Evolutionary conservation across 2,113 vertebrate genomes (phyloP).

Genomic region (Eolophus roseicapilla): DNA sequence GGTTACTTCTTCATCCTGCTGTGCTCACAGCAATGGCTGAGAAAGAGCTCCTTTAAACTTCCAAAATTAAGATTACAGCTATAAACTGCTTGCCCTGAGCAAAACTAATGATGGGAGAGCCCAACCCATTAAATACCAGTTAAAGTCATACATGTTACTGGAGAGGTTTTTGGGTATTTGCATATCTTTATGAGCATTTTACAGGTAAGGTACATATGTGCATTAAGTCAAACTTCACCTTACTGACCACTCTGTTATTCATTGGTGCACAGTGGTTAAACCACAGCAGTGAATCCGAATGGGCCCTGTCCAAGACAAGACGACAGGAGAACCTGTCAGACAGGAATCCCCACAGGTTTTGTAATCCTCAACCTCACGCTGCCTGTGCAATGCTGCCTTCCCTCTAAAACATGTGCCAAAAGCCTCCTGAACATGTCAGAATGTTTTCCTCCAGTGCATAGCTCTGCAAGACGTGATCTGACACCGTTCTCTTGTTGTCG

Average conservation of each 20-base stretch:
- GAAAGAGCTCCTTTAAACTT: too few relatives aligned
- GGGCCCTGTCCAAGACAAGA: not conserved
- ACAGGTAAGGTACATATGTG: fast-evolving
- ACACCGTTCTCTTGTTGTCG: not conserved
- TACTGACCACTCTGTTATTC: not conserved
- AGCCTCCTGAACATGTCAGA: not conserved
- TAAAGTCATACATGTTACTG: not conserved
- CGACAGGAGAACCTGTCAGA: not conserved
- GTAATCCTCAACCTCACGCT: not conserved
- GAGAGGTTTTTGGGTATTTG: not conserved
- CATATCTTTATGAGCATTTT: not conserved
- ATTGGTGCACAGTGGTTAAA: not conserved
- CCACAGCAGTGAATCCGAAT: not conserved
- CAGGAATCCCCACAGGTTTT: not conserved
- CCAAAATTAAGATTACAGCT: not conserved
- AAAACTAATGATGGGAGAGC: not conserved
- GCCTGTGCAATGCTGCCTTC: not conserved
- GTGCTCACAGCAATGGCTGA: not conserved
- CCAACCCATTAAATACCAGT: not conserved
- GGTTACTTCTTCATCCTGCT: not conserved
- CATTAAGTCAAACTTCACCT: not conserved
- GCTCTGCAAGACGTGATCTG: not conserved
- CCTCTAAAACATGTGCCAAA: not conserved
- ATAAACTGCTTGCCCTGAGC: not conserved
- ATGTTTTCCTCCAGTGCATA: not conserved